Evolutionary conservation across 2,113 vertebrate genomes (phyloP), one percentile per base, ranked within the genome.

Genomic region (Pedetes capensis): DNA sequence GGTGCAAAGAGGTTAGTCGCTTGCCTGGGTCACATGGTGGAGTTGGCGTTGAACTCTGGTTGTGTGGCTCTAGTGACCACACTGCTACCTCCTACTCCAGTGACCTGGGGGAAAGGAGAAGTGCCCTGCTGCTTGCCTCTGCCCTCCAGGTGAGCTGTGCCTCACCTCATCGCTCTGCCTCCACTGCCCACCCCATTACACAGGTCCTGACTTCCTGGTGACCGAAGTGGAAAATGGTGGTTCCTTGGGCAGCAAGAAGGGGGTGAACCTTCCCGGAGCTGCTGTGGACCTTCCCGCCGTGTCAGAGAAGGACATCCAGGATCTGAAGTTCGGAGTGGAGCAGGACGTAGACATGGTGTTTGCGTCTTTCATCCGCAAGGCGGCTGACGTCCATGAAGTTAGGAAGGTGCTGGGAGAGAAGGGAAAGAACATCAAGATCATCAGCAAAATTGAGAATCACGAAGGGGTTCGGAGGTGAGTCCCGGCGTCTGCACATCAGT

Each of bases 371-470:
- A 99, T 99, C 98, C 99, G 99, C 66, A 99, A 99, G 96, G 99
- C 99, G 13, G 92, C 98, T 0, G 99, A 99, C 3, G 99, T 99
- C 92, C 99, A 99, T 0, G 99, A 99, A 4, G 99, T 99, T 89
- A 98, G 99, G 95, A 98, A 99, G 91, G 98, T 99, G 71, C 98
- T 99, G 14, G 99, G 99, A 0, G 99, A 99, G 92, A 99, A 99
- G 97, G 99, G 99, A 83, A 99, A 99, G 97, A 98, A 99, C 96
- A 99, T 99, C 96, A 99, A 99, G 98, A 99, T 99, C 96, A 99
- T 99, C 98, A 99, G 99, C 99, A 99, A 99, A 97, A 99, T 99
- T 0, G 99, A 99, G 98, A 99, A 99, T 98, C 99, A 99, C 0
- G 99, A 99, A 98, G 99, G 99, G 0, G 99, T 99, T 84, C 99